Conservation (phyloP, 2,888 invertebrate species). For the Gibbula magus region DNA sequence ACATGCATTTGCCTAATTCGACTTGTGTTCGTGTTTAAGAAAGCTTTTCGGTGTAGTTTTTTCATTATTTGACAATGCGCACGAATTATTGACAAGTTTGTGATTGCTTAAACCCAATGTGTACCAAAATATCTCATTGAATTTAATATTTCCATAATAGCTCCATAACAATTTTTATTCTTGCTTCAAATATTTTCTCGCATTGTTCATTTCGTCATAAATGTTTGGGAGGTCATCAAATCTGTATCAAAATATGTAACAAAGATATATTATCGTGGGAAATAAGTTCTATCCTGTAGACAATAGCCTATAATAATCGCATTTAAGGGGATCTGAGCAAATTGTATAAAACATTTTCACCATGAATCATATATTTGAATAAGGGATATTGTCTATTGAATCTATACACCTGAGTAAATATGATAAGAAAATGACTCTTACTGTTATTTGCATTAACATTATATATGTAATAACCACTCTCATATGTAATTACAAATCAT, state of each 20-base stretch:
- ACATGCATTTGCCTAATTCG: background rate
- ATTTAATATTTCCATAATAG: too few relatives aligned
- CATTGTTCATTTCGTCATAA: too few relatives aligned
- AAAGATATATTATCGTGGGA: background rate
- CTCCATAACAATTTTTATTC: too few relatives aligned
- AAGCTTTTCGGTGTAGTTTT: background rate
- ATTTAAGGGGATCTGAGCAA: background rate
- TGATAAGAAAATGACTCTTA: too few relatives aligned
- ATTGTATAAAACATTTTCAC: background rate
- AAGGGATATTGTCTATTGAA: too few relatives aligned
- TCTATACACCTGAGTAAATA: too few relatives aligned
- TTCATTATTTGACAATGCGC: constrained; percentile 8
- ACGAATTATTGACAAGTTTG: background rate
- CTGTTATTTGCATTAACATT: too few relatives aligned
- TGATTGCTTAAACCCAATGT: background rate
- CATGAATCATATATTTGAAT: background rate
- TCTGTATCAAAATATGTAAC: too few relatives aligned
- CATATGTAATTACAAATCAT: too few relatives aligned
- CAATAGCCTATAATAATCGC: background rate
- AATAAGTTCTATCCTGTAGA: background rate
- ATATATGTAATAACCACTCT: too few relatives aligned
- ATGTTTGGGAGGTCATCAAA: too few relatives aligned
- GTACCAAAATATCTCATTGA: background rate
- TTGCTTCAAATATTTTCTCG: too few relatives aligned
- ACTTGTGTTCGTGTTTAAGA: background rate